phyloP scores from a whole-genome alignment of 2,113 vertebrate genomes.

The Uria lomvia region DNA sequence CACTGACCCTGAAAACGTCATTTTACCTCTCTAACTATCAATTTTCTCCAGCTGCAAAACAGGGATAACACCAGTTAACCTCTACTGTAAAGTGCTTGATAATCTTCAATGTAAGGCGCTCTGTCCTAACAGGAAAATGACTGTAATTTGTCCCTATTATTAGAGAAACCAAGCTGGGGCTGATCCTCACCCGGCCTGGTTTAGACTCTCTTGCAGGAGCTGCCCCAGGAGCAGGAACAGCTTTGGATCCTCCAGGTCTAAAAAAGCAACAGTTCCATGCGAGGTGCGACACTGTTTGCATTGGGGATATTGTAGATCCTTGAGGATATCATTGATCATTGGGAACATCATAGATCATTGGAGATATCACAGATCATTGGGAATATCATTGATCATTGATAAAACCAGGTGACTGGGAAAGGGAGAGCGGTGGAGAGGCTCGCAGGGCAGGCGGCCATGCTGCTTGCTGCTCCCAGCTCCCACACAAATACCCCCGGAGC shows the following conservation, averaged over 20 bases:
- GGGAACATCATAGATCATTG: background rate
- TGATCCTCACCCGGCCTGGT: background rate
- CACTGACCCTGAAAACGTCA: background rate
- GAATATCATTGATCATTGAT: background rate
- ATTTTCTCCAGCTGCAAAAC: slow-evolving; percentile 3
- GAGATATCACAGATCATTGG: background rate
- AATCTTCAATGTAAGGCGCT: background rate
- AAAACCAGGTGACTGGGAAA: background rate
- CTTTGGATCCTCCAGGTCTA: background rate
- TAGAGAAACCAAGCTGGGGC: background rate
- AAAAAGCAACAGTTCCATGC: background rate
- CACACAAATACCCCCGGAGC: rapidly evolving
- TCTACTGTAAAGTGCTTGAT: background rate
- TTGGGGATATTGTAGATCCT: background rate
- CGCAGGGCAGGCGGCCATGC: rapidly evolving
- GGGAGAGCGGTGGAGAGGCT: rapidly evolving
- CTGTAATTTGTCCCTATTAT: background rate
- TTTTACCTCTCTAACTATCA: background rate
- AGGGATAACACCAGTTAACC: background rate
- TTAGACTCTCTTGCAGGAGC: background rate
- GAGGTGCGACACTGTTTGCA: background rate
- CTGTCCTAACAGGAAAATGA: background rate
- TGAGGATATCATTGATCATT: background rate
- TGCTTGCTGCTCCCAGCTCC: background rate
- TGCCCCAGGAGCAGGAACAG: background rate